These are phyloP conservation scores for Ochlodes sylvanus DNA, from an alignment of 2,888 invertebrate genomes.

Conservation along the genomic window DNA sequence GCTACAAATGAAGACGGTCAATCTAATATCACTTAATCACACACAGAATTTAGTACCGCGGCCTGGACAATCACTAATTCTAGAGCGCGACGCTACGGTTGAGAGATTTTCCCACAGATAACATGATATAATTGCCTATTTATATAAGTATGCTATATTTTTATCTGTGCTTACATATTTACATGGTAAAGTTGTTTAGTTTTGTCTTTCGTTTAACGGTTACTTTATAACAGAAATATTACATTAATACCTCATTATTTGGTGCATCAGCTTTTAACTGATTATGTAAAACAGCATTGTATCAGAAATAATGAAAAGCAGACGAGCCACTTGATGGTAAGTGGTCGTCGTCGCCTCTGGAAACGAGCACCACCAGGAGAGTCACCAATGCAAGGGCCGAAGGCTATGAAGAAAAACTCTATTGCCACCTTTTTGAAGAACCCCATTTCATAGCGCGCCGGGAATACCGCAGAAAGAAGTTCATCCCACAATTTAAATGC, in stretches of 20 bases:
- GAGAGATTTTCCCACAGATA: slow-evolving; percentile 66
- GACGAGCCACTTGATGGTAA: too few relatives aligned
- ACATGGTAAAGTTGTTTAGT: neutral
- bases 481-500: too few relatives aligned
- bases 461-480: too few relatives aligned
- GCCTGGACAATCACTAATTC: slow-evolving; percentile 47
- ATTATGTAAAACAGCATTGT: too few relatives aligned
- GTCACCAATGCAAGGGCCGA: too few relatives aligned
- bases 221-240: neutral
- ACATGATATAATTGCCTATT: slow-evolving; percentile 1
- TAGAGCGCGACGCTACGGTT: slow-evolving; percentile 53
- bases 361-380: too few relatives aligned
- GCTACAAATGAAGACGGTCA: slow-evolving; percentile 43
- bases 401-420: too few relatives aligned
- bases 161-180: slow-evolving; percentile 13
- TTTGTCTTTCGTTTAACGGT: neutral
- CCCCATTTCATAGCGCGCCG: too few relatives aligned
- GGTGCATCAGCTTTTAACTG: too few relatives aligned
- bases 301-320: too few relatives aligned
- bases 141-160: slow-evolving; percentile 23
- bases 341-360: too few relatives aligned
- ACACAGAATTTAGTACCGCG: slow-evolving; percentile 42
- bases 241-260: neutral
- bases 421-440: too few relatives aligned
- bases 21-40: slow-evolving; percentile 46